These are phyloP conservation scores for Heliangelus exortis DNA, from an alignment of 2,797 vertebrate species.

Conservation along the genomic window DNA sequence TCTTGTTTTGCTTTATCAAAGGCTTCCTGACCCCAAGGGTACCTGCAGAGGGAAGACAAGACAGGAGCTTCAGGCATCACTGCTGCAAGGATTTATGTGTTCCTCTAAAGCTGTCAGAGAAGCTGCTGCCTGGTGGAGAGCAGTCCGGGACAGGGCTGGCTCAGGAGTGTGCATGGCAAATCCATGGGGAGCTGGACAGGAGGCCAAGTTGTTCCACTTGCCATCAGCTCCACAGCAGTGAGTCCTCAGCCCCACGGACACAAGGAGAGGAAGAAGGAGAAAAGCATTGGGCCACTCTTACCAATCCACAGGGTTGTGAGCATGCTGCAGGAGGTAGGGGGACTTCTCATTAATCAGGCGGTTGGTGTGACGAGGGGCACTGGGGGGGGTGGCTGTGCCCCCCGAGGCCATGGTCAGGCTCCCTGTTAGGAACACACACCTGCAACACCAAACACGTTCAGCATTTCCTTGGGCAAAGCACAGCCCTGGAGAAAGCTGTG, in stretches of 20 bases:
- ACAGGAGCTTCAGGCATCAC: not conserved
- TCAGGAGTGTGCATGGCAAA: accelerated
- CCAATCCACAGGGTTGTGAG: conserved; percentile 95
- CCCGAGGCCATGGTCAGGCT: conserved; percentile 55
- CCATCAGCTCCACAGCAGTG: accelerated
- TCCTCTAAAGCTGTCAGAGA: not conserved
- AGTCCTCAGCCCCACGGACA: accelerated
- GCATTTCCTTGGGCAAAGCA: not conserved
- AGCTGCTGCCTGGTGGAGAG: not conserved
- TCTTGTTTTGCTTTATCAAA: conserved; percentile 90
- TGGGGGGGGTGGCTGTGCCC: conserved; percentile 23
- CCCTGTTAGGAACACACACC: conserved; percentile 49
- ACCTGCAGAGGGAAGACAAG: conserved; percentile 78
- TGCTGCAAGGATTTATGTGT: not conserved
- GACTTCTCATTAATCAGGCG: conserved; percentile 88
- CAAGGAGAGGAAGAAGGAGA: not conserved
- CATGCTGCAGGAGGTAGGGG: conserved; percentile 92
- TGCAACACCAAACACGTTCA: not conserved
- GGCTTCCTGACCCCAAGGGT: conserved; percentile 93
- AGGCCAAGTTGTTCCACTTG: not conserved
- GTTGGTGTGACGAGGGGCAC: conserved; percentile 69
- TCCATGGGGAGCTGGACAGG: accelerated
- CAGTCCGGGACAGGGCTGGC: not conserved
- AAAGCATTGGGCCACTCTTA: conserved; percentile 64
- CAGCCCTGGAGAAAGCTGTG: accelerated